A percentile compares a stretch with the other conserved stretches of the same genome.
Evolutionary conservation across 2,888 invertebrate genomes (phyloP).

Genomic region (Rutpela maculata): DNA sequence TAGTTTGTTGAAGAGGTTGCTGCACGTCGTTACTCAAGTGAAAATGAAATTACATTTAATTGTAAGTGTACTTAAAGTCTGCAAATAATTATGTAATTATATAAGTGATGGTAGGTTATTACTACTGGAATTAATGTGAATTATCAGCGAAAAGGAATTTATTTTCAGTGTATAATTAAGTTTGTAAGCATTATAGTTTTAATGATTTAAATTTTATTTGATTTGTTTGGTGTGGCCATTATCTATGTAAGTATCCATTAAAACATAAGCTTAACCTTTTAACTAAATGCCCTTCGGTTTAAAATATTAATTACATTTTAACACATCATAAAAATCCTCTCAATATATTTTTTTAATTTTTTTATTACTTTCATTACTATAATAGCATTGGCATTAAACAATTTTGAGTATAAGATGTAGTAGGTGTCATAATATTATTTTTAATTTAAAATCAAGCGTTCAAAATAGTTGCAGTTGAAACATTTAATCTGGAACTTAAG

Average conservation of each 20-base stretch:
- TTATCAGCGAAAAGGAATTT: not conserved
- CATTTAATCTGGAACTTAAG: too few relatives aligned
- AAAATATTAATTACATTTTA: too few relatives aligned
- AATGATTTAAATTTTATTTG: not conserved
- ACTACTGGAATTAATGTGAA: not conserved
- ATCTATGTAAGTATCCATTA: not conserved
- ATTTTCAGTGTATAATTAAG: not conserved
- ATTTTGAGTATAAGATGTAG: too few relatives aligned
- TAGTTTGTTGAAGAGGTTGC: conserved; percentile 27
- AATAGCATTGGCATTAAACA: too few relatives aligned
- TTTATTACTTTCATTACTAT: too few relatives aligned
- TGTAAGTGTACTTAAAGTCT: conserved; percentile 24
- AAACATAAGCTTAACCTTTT: not conserved
- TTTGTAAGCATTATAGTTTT: not conserved
- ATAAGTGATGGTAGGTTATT: conserved; percentile 1
- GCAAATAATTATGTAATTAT: conserved; percentile 2
- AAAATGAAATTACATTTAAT: conserved; percentile 36
- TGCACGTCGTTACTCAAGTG: conserved; percentile 25
- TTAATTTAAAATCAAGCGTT: too few relatives aligned
- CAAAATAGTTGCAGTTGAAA: too few relatives aligned
- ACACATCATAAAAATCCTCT: too few relatives aligned
- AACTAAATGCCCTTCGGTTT: not conserved
- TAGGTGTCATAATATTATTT: too few relatives aligned
- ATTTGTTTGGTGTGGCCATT: not conserved
- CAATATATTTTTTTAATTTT: too few relatives aligned